Evolutionary conservation across 2,113 vertebrate genomes (phyloP), one percentile per base, ranked within the genome.

Genomic region (Oenanthe melanoleuca): DNA sequence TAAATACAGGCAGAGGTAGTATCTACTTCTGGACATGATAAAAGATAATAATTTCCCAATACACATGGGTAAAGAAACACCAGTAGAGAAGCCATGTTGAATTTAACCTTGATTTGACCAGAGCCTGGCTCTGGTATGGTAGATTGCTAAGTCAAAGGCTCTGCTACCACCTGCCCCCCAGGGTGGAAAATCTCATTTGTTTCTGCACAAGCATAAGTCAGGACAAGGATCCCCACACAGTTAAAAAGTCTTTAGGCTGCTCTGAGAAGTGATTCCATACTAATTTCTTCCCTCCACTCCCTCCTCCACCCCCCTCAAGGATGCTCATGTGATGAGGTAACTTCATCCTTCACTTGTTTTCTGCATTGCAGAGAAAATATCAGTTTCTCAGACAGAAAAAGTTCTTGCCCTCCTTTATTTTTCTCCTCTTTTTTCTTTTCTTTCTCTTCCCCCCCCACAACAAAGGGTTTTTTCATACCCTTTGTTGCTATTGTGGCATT

Each of bases 281-380:
- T 78, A 37, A 90, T 94, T 94, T 80, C 38, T 95, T 57, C 74
- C 40, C 22, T 52, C 37, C 17, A 24, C 15, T 37, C 6, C 3
- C 8, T 57, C 26, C 18, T 23, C 28, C 6, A 52, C 5, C 22
- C 3, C 12, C 7, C 19, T 60, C 33, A 47, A 87, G 75, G 61
- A 96, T 95, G 88, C 40, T 95, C 89, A 96, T 88, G 63, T 45
- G 75, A 96, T 93, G 53, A 96, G 67, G 50, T 88, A 93, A 87
- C 87, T 95, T 96, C 93, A 93, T 97, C 95, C 47, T 94, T 97
- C 91, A 91, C 59, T 96, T 87, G 80, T 94, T 96, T 96, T 95
- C 80, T 93, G 96, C 84, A 61, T 74, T 95, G 72, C 59, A 95
- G 80, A 78, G 45, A 95, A 97, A 97, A 86, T 28, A 93, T 63